Evolutionary conservation across 1,140 invertebrate genomes (phyloP).

Genomic region (Conus ventricosus): DNA sequence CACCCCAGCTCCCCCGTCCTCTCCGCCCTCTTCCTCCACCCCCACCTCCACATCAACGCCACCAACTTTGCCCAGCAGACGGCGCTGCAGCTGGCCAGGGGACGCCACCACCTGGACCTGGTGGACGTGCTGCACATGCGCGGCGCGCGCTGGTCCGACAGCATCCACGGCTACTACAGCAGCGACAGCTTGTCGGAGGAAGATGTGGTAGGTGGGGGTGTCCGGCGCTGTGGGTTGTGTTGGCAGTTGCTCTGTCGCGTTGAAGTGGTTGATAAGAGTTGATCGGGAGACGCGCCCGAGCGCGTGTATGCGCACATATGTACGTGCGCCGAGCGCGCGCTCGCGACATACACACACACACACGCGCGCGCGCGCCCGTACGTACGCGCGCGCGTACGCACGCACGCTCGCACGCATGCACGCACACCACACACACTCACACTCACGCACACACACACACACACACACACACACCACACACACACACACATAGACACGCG

Average conservation of each 20-base stretch:
- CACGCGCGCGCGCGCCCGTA: no score
- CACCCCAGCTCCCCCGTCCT: constrained; percentile 17
- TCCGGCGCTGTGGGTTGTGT: not conserved
- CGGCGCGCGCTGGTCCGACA: constrained; percentile 39
- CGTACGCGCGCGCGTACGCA: not conserved
- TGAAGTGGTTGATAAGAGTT: not conserved
- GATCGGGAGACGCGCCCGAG: not conserved
- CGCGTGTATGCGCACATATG: not conserved
- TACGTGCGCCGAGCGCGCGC: not conserved
- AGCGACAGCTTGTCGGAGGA: constrained; percentile 41
- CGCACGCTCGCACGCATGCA: not conserved
- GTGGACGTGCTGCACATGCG: constrained; percentile 31
- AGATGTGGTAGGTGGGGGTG: constrained; percentile 41
- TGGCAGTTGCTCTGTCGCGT: not conserved
- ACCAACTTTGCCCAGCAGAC: constrained; percentile 49
- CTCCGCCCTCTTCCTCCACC: constrained; percentile 27
- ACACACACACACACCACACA: not conserved
- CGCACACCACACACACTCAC: not conserved
- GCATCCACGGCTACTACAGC: constrained; percentile 13
- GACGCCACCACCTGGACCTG: constrained; percentile 39
- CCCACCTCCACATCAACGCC: constrained; percentile 45
- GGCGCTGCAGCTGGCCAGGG: constrained; percentile 51
- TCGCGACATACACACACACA: no score
- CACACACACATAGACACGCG: not conserved
- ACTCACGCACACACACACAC: constrained; percentile 6